Conservation (phyloP, 2,888 invertebrate genomes). For the Macaria notata region DNA sequence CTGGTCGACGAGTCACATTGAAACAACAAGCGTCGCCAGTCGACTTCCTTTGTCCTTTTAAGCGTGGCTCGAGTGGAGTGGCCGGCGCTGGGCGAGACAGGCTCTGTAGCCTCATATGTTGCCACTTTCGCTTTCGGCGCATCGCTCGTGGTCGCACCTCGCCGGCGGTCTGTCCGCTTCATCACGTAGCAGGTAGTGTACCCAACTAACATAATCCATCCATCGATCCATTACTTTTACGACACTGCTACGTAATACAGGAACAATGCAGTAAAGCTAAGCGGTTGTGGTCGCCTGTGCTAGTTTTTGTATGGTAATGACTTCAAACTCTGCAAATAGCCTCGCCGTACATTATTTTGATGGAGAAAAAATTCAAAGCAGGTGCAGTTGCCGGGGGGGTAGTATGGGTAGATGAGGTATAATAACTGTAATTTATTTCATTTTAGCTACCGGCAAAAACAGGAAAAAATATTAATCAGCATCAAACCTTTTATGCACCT, state of each 20-base stretch:
- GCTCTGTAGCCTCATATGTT: slow-evolving; percentile 42
- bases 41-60: slow-evolving; percentile 56
- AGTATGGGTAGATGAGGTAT: too few relatives aligned
- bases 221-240: slow-evolving; percentile 39
- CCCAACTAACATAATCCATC: slow-evolving; percentile 10
- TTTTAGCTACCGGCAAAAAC: too few relatives aligned
- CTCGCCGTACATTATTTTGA: neutral
- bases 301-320: slow-evolving; percentile 21
- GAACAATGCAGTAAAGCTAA: slow-evolving; percentile 33
- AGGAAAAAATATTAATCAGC: too few relatives aligned
- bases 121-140: slow-evolving; percentile 69
- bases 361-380: neutral
- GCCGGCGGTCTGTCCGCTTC: slow-evolving; percentile 27
- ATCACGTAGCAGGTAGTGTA: slow-evolving; percentile 32
- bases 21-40: slow-evolving; percentile 37
- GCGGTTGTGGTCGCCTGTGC: slow-evolving; percentile 25
- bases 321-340: slow-evolving; percentile 10
- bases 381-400: neutral
- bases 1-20: slow-evolving; percentile 27
- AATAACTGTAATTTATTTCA: too few relatives aligned
- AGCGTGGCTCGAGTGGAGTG: slow-evolving; percentile 40
- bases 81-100: slow-evolving; percentile 33
- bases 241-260: slow-evolving; percentile 35
- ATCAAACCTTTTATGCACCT: too few relatives aligned
- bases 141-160: slow-evolving; percentile 37